Evolutionary conservation across 2,113 vertebrate genomes (phyloP).

Genomic region (Vombatus ursinus): DNA sequence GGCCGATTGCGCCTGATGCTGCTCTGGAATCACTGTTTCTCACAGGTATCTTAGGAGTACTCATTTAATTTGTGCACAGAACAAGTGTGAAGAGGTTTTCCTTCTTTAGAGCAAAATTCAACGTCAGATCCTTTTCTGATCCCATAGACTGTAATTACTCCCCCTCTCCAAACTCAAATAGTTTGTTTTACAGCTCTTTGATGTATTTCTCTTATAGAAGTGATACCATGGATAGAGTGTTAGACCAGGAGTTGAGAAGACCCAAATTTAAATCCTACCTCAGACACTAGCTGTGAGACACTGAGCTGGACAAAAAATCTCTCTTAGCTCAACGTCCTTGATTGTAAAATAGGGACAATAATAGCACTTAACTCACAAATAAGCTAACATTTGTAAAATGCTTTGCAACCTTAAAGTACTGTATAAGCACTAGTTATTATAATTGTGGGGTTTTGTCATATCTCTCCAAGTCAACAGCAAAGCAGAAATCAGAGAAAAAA

Average conservation of each 20-base stretch:
- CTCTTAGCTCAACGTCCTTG: background rate
- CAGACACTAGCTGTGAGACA: background rate
- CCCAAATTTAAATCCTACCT: background rate
- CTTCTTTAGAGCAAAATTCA: background rate
- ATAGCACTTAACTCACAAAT: background rate
- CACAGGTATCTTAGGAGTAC: too few species aligned
- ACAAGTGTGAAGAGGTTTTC: too few species aligned
- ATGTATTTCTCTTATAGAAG: background rate
- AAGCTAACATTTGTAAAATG: background rate
- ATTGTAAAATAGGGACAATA: background rate
- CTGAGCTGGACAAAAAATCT: background rate
- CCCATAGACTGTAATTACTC: background rate
- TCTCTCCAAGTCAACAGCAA: background rate
- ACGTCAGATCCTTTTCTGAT: background rate
- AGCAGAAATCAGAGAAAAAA: background rate
- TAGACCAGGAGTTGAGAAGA: background rate
- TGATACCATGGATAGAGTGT: background rate
- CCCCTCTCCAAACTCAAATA: background rate
- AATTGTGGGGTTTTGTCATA: background rate
- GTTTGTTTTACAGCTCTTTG: background rate
- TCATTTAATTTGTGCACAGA: too few species aligned
- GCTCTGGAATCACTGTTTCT: too few species aligned
- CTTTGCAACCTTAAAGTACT: background rate
- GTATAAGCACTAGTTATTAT: background rate
- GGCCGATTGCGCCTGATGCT: too few species aligned